These are phyloP conservation scores for Drosophila sproati DNA, from an alignment of 1,140 invertebrate species.

Conservation along the genomic window DNA sequence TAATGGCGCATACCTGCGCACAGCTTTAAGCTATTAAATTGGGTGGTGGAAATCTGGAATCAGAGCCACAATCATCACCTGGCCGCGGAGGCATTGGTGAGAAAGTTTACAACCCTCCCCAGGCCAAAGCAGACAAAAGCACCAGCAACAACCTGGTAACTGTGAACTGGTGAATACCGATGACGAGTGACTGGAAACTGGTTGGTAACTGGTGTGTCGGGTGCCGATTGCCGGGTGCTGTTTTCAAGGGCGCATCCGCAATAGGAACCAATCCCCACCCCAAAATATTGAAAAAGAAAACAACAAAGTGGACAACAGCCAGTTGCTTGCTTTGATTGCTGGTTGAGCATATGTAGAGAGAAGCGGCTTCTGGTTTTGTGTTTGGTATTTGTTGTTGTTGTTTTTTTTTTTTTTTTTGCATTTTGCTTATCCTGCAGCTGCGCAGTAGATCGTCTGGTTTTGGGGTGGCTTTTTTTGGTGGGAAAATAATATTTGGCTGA, in stretches of 20 bases:
- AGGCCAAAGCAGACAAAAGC: conserved; percentile 64
- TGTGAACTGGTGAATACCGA: conserved; percentile 26
- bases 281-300: background rate
- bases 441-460: conserved; percentile 52
- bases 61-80: conserved; percentile 43
- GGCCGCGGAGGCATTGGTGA: conserved; percentile 34
- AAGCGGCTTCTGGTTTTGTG: conserved; percentile 39
- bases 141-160: conserved; percentile 63
- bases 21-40: conserved; percentile 42
- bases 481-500: conserved; percentile 58
- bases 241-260: conserved; percentile 67
- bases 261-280: conserved; percentile 40
- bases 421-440: conserved; percentile 61
- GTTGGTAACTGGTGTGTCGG: conserved; percentile 21
- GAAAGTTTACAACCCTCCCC: conserved; percentile 69
- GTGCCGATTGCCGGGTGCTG: conserved; percentile 6
- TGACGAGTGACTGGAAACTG: conserved; percentile 26
- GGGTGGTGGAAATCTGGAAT: conserved; percentile 53
- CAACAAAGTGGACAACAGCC: conserved; percentile 46
- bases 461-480: conserved; percentile 70
- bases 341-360: background rate
- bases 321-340: conserved; percentile 37
- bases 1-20: conserved; percentile 67
- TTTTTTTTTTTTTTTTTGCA: conserved; percentile 6
- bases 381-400: background rate